Conservation (phyloP, 1,140 invertebrate genomes). For the Bombyx mori region ASM3026992v2 NC_085107.1:7875501-7876000, state of each 20-base stretch:
- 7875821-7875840: slow-evolving; percentile 9
- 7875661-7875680: slow-evolving; percentile 1
- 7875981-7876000: too few relatives aligned
- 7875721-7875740: slow-evolving; percentile 6
- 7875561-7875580: too few relatives aligned
- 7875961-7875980: too few relatives aligned
- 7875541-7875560: too few relatives aligned
- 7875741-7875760: slow-evolving; percentile 7
- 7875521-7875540: too few relatives aligned
- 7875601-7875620: background rate
- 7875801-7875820: slow-evolving; percentile 8
- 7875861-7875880: slow-evolving; percentile 6
- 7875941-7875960: too few relatives aligned
- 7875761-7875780: slow-evolving; percentile 10
- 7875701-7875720: slow-evolving; percentile 6
- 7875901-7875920: background rate
- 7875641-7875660: slow-evolving; percentile 7
- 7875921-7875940: too few relatives aligned
- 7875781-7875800: slow-evolving; percentile 8
- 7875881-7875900: slow-evolving; percentile 7
- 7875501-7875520: too few relatives aligned
- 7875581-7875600: background rate
- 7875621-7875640: background rate
- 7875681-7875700: slow-evolving; percentile 5
- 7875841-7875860: slow-evolving; percentile 8